Percentiles rank a stretch among this genome's conserved stretches.
These are phyloP conservation scores for Plagodis dolabraria DNA, from an alignment of 2,888 invertebrate species.

Conservation along the genomic window DNA sequence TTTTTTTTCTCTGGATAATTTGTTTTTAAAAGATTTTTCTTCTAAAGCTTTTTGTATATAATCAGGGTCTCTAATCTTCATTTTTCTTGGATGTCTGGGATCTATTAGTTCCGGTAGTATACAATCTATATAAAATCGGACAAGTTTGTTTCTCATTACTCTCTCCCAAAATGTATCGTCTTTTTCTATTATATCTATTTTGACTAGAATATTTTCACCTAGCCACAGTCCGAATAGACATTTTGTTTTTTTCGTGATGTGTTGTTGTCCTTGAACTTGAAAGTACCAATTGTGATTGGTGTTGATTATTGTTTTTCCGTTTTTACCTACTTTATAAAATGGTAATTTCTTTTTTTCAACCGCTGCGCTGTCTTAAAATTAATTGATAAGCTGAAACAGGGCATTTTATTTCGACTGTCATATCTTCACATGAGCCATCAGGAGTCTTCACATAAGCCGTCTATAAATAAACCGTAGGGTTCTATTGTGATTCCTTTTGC, in stretches of 20 bases:
- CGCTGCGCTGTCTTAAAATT: background rate
- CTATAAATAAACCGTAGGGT: conserved; percentile 11
- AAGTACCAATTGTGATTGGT: conserved; percentile 6
- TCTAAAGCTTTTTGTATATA: conserved; percentile 1
- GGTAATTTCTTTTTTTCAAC: conserved; percentile 1
- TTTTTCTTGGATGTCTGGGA: conserved; percentile 2
- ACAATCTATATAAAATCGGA: conserved; percentile 12
- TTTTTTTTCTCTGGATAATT: background rate
- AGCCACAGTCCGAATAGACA: conserved; percentile 1
- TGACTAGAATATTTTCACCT: conserved; percentile 5
- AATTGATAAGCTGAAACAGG: background rate
- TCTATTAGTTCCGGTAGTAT: background rate
- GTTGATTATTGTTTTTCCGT: conserved; percentile 1
- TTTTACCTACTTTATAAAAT: conserved; percentile 1
- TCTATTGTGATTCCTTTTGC: background rate
- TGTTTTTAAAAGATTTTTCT: background rate
- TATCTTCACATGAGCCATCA: conserved; percentile 2
- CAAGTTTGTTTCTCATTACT: conserved; percentile 11
- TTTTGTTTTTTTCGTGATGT: background rate
- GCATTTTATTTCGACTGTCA: conserved; percentile 5
- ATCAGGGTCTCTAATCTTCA: background rate
- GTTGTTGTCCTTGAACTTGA: conserved; percentile 1
- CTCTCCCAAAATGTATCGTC: conserved; percentile 27
- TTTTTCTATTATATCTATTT: too few species aligned
- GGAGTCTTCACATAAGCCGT: conserved; percentile 1